Evolutionary conservation across 1,140 invertebrate genomes (phyloP), one percentile per base, ranked within the genome.

Genomic region (Zeugodacus cucurbitae): DNA sequence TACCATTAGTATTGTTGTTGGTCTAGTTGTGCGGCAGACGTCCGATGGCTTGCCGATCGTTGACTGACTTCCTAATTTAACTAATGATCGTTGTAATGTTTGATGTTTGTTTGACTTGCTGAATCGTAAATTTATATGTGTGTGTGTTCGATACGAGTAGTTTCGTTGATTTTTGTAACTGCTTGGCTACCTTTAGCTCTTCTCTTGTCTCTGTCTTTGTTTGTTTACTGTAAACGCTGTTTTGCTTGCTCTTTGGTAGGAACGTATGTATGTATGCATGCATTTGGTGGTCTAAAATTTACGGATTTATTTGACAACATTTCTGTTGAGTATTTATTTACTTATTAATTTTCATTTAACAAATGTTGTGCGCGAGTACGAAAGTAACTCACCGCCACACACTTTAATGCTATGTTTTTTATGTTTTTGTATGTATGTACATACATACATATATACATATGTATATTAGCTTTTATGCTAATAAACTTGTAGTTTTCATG

Each of bases 131-230:
- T 29, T 29, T 87, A 14, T 32, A 20, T 14, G 10, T 88, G 34
- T 58, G 62, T 86, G 29, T 29, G 29, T 92, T 91, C 91, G 91
- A 90, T 89, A 22, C 44, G 22, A 17, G 32, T 70, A 34, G 32
- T 17, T 54, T 26, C 34, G 44, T 48, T 48, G 41, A 26, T 82
- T 48, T 82, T 82, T 7, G 5, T 8, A 14, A 70, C 14, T 37
- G 0, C 41, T 29, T 26, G 8, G 8, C n/a, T 22, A n/a, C 7
- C 20, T 41, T 82, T 82, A 48, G 20, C 41, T 14, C 41, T 48
- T 82, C 34, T 22, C n/a, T 86, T 86, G 54, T 0, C 44, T 48
- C 82, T n/a, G 10, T 58, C 48, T 3, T 32, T 29, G 54, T 86
- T 86, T 86, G 17, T 86, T 74, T 74, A 74, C 67, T 37, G 3